Evolutionary conservation across 2,113 vertebrate genomes (phyloP).

Genomic region (Cryptomyrus ogoouensis): DNA sequence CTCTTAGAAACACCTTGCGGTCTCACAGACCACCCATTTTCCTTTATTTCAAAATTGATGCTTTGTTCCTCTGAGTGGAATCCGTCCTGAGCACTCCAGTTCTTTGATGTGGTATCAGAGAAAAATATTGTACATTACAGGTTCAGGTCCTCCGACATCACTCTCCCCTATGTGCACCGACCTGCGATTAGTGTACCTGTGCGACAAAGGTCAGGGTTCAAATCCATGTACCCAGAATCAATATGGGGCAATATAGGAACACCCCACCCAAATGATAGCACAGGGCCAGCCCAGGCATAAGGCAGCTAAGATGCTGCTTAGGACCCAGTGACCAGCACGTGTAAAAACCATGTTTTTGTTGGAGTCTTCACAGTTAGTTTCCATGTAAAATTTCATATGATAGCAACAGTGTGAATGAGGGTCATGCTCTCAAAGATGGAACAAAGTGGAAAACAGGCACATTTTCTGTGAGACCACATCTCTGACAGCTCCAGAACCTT

Average conservation of each 20-base stretch:
- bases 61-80: neutral
- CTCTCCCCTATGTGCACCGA: conserved; percentile 39
- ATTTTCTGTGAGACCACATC: neutral
- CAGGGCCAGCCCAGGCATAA: neutral
- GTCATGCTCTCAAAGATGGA: neutral
- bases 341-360: neutral
- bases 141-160: conserved; percentile 36
- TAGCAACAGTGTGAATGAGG: neutral
- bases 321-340: conserved; percentile 12
- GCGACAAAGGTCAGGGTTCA: conserved; percentile 23
- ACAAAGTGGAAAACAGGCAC: conserved; percentile 1
- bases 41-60: neutral
- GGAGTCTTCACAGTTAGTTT: neutral
- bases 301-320: neutral
- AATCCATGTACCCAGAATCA: conserved; percentile 42
- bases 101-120: conserved; percentile 8
- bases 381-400: neutral
- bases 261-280: conserved; percentile 39
- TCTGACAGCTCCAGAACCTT: neutral
- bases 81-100: conserved; percentile 12
- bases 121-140: conserved; percentile 35
- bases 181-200: conserved; percentile 42
- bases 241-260: conserved; percentile 24
- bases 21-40: neutral
- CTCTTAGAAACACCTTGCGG: neutral